A percentile compares a stretch with the other conserved stretches of the same genome.
Conservation (phyloP, 2,797 vertebrate genomes). For the Pipistrellus pygmaeus region DNA sequence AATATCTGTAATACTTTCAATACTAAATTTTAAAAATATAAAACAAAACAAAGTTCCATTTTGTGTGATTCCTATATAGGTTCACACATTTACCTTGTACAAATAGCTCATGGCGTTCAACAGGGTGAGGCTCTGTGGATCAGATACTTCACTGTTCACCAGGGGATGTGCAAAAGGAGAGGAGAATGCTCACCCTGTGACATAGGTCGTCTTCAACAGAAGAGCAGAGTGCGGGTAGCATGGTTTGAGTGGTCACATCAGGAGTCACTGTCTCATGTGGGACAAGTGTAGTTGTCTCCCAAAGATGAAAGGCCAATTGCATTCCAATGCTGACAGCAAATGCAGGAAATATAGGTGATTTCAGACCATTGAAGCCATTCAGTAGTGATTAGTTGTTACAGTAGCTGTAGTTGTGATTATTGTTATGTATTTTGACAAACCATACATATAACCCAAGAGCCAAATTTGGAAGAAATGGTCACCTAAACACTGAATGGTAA, state of each 20-base stretch:
- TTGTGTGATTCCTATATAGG: background rate
- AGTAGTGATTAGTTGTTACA: background rate
- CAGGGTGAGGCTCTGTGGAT: background rate
- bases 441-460: background rate
- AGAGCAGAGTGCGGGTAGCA: accelerated
- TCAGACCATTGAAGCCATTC: background rate
- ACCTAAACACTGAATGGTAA: background rate
- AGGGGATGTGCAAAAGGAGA: background rate
- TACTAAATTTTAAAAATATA: too few relatives aligned
- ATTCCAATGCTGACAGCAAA: background rate
- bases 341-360: background rate
- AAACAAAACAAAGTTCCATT: conserved; percentile 1
- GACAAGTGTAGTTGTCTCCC: background rate
- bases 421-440: conserved; percentile 40
- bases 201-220: background rate
- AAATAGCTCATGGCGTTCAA: background rate
- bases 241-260: background rate
- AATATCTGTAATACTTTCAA: too few relatives aligned
- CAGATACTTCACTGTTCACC: background rate
- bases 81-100: background rate
- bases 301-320: background rate
- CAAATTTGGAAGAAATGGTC: background rate
- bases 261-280: background rate
- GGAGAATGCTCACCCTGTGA: background rate
- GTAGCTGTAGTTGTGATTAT: background rate